A percentile compares a stretch with the other conserved stretches of the same genome.
These are phyloP conservation scores for Variabilichromis moorii DNA, from an alignment of 2,113 vertebrate species.

Conservation along the genomic window DNA sequence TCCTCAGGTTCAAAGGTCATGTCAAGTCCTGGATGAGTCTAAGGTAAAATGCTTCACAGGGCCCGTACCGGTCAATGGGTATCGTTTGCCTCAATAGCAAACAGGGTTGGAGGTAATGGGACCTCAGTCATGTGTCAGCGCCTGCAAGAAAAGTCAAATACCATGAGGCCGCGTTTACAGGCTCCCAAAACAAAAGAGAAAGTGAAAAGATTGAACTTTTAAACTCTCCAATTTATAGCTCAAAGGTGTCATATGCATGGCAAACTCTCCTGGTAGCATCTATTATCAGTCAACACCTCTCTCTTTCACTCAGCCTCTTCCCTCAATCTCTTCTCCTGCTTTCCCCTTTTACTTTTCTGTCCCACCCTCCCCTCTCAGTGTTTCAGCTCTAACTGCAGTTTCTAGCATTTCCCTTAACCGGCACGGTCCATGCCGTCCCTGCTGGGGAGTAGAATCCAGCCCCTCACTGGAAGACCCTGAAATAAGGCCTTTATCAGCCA, in stretches of 20 bases:
- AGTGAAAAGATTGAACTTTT: constrained; percentile 61
- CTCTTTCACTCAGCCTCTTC: constrained; percentile 29
- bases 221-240: constrained; percentile 59
- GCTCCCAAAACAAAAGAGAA: constrained; percentile 47
- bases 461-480: constrained; percentile 69
- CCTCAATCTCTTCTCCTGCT: constrained; percentile 35
- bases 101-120: constrained; percentile 60
- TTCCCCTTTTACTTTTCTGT: constrained; percentile 31
- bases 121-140: constrained; percentile 69
- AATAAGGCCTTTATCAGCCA: constrained; percentile 75
- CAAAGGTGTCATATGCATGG: constrained; percentile 60
- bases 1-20: constrained; percentile 66
- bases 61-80: constrained; percentile 56
- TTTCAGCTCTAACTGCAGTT: constrained; percentile 49
- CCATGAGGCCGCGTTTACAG: constrained; percentile 42
- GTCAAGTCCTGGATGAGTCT: constrained; percentile 66
- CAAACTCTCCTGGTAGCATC: constrained; percentile 41
- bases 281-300: constrained; percentile 55
- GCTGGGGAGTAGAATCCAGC: constrained; percentile 65
- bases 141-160: constrained; percentile 60
- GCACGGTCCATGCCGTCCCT: constrained; percentile 50
- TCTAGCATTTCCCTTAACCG: constrained; percentile 57
- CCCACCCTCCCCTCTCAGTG: constrained; percentile 11
- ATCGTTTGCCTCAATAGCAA: constrained; percentile 54
- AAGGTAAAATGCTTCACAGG: constrained; percentile 66